Evolutionary conservation across 1,140 invertebrate species (phyloP), one percentile per base, ranked within the genome.

Genomic region (Holotrichia oblita): DNA sequence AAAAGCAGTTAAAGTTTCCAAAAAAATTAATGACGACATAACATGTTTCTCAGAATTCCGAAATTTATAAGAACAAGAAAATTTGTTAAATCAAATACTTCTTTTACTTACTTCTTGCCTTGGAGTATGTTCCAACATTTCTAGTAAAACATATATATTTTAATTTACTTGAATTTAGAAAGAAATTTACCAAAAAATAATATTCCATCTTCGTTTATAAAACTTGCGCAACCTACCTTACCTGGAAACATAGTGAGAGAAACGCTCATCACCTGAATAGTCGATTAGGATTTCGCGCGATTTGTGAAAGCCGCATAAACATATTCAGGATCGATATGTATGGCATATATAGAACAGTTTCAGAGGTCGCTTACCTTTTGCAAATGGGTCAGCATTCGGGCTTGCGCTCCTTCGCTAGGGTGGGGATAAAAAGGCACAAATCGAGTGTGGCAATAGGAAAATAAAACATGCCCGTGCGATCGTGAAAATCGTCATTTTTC

Each of bases 321-420:
- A 69, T 24, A 3, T 17, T 55, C 48, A 17, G 22, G 22, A 69
- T 69, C 61, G 61, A 69, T 69, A 17, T 69, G 61, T 69, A 27
- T 27, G 61, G 61, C 61, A 34, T 22, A 34, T 34, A 69, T 34
- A 22, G 27, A 14, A 69, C 27, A 14, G 27, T 27, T 34, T 69
- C 61, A 69, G 61, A 69, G 61, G 61, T 69, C 61, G 61, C 61
- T 69, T 69, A 69, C 61, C 61, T 69, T 69, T 69, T 27, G 22
- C 61, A 69, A 69, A 69, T 69, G 61, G 61, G 61, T 69, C 61
- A 69, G 22, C 6, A 17, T 69, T 27, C 22, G 61, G 22, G 61
- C 22, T 24, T 69, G 61, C 61, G 61, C 61, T 14, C 22, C 61
- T 3, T 27, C 12, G 20, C 27, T 6, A 69, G 61, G 61, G 61